Percentiles rank a stretch among this genome's conserved stretches.
These are phyloP conservation scores for Sciurus vulgaris DNA, from an alignment of 2,797 vertebrate species.

Conservation along the genomic window DNA sequence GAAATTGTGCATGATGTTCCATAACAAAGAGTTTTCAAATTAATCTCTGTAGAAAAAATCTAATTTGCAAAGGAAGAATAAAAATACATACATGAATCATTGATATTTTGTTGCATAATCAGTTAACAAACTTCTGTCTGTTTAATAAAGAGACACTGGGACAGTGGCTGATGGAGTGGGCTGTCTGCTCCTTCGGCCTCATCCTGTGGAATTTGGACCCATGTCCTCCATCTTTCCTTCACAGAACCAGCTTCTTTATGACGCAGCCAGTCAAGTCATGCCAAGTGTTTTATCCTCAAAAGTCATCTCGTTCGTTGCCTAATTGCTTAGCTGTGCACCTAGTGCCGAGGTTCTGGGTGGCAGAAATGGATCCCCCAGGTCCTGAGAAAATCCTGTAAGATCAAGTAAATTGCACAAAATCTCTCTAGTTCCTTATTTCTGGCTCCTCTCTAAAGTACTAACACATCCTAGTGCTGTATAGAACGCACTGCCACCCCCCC, in stretches of 20 bases:
- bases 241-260: neutral
- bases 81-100: constrained; percentile 82
- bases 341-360: neutral
- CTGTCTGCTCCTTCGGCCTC: neutral
- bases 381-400: neutral
- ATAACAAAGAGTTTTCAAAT: constrained; percentile 74
- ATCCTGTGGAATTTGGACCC: neutral
- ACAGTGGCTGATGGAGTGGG: neutral
- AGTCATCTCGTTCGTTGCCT: neutral
- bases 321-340: neutral
- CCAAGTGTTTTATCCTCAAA: neutral
- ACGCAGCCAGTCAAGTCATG: neutral
- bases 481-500: neutral
- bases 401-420: neutral
- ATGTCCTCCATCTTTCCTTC: rapidly evolving
- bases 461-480: neutral
- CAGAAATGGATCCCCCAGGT: neutral
- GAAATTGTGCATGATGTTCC: constrained; percentile 67
- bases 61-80: constrained; percentile 73
- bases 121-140: constrained; percentile 64
- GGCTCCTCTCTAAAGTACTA: neutral
- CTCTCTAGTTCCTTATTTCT: neutral
- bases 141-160: constrained; percentile 18
- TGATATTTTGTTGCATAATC: constrained; percentile 80
- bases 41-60: constrained; percentile 67